Percentiles rank a stretch among this genome's conserved stretches.
Conservation (phyloP, 2,888 invertebrate genomes). For the Clivina fossor region DNA sequence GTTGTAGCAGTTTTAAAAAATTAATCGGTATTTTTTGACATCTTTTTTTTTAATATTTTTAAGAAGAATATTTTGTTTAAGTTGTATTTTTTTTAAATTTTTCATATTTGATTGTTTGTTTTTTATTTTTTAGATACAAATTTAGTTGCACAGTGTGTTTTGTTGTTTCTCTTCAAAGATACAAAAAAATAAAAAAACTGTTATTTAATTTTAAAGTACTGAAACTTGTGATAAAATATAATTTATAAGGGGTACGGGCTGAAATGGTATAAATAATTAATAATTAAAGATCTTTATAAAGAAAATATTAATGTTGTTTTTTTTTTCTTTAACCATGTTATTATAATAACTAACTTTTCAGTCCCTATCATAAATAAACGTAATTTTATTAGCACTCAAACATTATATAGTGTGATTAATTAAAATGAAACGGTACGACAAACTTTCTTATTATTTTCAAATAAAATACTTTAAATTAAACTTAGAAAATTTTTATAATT, state of each 20-base stretch:
- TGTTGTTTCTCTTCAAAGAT: slow-evolving; percentile 27
- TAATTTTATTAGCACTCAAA: no score
- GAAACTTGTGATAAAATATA: slow-evolving; percentile 34
- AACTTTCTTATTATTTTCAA: no score
- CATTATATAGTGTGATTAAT: no score
- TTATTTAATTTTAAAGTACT: slow-evolving; percentile 35
- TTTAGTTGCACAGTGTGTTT: slow-evolving; percentile 20
- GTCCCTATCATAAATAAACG: no score
- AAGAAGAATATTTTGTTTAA: not conserved
- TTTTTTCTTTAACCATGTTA: slow-evolving; percentile 7
- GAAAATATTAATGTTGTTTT: slow-evolving; percentile 6
- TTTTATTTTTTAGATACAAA: slow-evolving; percentile 14
- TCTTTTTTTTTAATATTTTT: not conserved
- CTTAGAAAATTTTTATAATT: no score
- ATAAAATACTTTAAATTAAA: no score
- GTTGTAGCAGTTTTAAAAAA: no score
- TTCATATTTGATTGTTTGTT: slow-evolving; percentile 14
- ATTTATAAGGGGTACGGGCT: slow-evolving; percentile 35
- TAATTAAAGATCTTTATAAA: slow-evolving; percentile 33
- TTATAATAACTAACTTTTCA: no score
- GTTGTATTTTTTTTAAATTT: slow-evolving; percentile 8
- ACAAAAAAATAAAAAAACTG: no score
- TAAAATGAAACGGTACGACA: no score
- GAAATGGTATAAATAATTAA: slow-evolving; percentile 32
- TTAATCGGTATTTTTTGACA: slow-evolving; percentile 5